phyloP scores from a whole-genome alignment of 2,113 vertebrate species.

The Rhinolophus ferrumequinum region DNA sequence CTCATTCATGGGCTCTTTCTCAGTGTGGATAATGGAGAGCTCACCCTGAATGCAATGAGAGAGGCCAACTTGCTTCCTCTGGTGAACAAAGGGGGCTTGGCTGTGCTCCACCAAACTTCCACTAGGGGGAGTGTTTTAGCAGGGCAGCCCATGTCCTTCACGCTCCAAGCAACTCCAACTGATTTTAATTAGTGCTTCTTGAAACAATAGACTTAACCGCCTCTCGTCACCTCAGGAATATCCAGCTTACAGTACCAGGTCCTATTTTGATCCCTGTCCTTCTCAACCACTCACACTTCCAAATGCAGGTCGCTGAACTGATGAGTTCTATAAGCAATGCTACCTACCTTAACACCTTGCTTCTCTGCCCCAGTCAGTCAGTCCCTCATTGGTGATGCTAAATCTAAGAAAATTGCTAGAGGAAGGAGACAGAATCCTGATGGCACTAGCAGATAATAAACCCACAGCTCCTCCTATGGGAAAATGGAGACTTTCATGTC shows the following conservation, averaged over 20 bases:
- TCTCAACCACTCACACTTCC: background rate
- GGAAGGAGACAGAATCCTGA: background rate
- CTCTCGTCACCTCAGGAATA: background rate
- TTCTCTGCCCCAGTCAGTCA: background rate
- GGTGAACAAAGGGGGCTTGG: background rate
- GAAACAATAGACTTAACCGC: background rate
- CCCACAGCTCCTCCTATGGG: background rate
- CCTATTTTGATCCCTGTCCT: background rate
- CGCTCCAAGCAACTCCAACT: background rate
- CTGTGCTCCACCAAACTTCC: background rate
- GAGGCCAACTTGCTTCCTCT: background rate
- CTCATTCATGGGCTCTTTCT: background rate
- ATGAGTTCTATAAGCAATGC: background rate
- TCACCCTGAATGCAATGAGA: background rate
- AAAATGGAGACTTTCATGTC: background rate
- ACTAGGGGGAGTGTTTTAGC: conserved; percentile 36
- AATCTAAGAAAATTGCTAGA: background rate
- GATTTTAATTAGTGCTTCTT: background rate
- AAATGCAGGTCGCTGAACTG: background rate
- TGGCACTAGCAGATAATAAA: accelerated
- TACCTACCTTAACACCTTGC: background rate
- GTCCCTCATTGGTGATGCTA: background rate
- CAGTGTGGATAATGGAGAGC: background rate
- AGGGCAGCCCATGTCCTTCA: background rate
- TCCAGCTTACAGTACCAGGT: background rate